Evolutionary conservation across 2,888 invertebrate species (phyloP).

Genomic region (Anarsia innoxiella): DNA sequence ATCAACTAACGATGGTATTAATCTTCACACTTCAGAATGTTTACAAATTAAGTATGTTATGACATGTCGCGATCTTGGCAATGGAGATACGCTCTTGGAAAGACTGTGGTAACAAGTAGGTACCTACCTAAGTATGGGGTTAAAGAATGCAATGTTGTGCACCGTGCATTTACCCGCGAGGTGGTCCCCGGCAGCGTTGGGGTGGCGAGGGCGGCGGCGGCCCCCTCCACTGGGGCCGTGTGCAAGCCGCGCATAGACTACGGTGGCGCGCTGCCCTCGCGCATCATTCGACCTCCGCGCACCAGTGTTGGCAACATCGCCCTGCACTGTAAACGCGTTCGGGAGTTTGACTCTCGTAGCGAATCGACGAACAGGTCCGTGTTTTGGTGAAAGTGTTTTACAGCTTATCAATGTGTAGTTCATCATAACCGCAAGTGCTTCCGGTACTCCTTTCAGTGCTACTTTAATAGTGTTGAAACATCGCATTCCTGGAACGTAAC

Average conservation of each 20-base stretch:
- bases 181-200: slow-evolving; percentile 23
- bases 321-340: slow-evolving; percentile 69
- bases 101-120: no score
- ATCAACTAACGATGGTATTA: no score
- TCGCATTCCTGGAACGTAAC: slow-evolving; percentile 64
- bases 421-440: slow-evolving; percentile 42
- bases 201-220: slow-evolving; percentile 35
- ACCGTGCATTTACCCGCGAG: no score
- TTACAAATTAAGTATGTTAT: slow-evolving; percentile 10
- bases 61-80: slow-evolving; percentile 14
- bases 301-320: slow-evolving; percentile 68
- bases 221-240: slow-evolving; percentile 73
- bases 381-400: slow-evolving; percentile 62
- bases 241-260: slow-evolving; percentile 72
- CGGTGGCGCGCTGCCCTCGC: slow-evolving; percentile 61
- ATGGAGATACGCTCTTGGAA: slow-evolving; percentile 8
- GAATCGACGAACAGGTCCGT: slow-evolving; percentile 74
- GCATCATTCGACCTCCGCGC: slow-evolving; percentile 74
- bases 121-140: no score
- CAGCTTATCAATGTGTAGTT: slow-evolving; percentile 26
- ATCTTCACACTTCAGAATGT: slow-evolving; percentile 13
- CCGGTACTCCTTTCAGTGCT: slow-evolving; percentile 52
- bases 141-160: no score
- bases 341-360: slow-evolving; percentile 71
- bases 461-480: slow-evolving; percentile 64